Base-by-base conservation (phyloP, 2,888 invertebrate genomes). In the Sphaeridia pumilis region DNA sequence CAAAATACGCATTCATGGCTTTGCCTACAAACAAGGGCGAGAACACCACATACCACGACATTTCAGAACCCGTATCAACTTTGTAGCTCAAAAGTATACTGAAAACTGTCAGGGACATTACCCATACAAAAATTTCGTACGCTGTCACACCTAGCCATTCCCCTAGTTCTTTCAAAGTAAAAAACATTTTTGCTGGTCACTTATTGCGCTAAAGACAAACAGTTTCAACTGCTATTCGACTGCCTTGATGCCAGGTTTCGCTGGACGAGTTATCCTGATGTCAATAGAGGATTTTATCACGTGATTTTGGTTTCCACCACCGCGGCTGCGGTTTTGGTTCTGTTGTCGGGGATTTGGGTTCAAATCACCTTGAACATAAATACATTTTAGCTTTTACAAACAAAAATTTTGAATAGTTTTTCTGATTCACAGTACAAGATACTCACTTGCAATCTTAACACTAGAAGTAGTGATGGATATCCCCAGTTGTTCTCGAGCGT, bases 71-170 rank as follows among this genome's bases (percentile, higher is more conserved):
- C 20, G 78, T 78, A 66, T 85, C 84, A 65, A 86, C 78, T 70
- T 87, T 86, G 35, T 92, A 72, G 4, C 86, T 84, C 58, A 93
- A 72, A 44, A 92, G 73, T 52, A 93, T 76, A 10, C 89, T 84
- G 67, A 94, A 94, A 57, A 88, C 76, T 31, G 87, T 77, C 50
- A 93, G 71, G 2, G 51, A 89, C 76, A 43, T 52, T 2, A 93
- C 74, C 70, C 92, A 88, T 57, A 92, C 79, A 81, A 90, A 87
- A 69, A 97, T 86, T 74, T 97, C 95, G 71, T 95, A 93, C 54
- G 89, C 82, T 20, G 95, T 93, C 48, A 95, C 76, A 61, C 94
- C 93, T 50, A 94, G 77, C 95, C 94, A 95, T 60, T 83, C 81
- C 46, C 89, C 87, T 54, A 95, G 76, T 72, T 95, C 94, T 63